phyloP scores from a whole-genome alignment of 2,888 invertebrate species.

The Zaprionus lineosus region DNA sequence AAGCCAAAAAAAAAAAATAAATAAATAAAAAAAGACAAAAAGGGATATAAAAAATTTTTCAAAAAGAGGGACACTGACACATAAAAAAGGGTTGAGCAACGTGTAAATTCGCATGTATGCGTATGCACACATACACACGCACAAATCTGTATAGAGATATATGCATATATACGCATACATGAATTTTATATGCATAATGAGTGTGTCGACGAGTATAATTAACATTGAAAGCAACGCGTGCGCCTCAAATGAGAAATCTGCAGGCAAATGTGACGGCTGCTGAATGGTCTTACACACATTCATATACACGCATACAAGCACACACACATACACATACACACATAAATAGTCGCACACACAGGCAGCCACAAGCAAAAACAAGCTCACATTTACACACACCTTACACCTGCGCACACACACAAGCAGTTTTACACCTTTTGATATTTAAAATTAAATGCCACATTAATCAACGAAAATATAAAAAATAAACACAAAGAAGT shows the following conservation, averaged over 20 bases:
- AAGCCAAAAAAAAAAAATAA: constrained; percentile 14
- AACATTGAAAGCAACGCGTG: constrained; percentile 65
- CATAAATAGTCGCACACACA: background rate
- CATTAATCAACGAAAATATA: constrained; percentile 14
- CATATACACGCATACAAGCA: background rate
- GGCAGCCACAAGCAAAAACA: background rate
- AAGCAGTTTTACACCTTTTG: constrained; percentile 26
- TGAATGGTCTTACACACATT: constrained; percentile 61
- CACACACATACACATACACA: constrained; percentile 9
- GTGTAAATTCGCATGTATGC: constrained; percentile 37
- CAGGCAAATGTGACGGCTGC: constrained; percentile 40
- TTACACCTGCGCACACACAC: background rate
- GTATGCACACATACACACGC: constrained; percentile 56
- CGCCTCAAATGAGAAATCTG: constrained; percentile 62
- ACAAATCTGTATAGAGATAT: background rate
- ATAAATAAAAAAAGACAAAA: background rate
- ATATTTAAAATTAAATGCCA: constrained; percentile 45
- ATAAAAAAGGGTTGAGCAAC: constrained; percentile 52
- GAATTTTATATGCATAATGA: constrained; percentile 69
- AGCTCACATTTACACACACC: background rate
- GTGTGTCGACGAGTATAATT: constrained; percentile 62
- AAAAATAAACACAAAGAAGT: background rate
- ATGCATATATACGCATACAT: constrained; percentile 50
- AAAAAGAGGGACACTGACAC: constrained; percentile 36
- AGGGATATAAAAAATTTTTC: constrained; percentile 4